Base-by-base conservation (phyloP, 2,797 vertebrate species). In the Hypotaenidia philippensis region DNA sequence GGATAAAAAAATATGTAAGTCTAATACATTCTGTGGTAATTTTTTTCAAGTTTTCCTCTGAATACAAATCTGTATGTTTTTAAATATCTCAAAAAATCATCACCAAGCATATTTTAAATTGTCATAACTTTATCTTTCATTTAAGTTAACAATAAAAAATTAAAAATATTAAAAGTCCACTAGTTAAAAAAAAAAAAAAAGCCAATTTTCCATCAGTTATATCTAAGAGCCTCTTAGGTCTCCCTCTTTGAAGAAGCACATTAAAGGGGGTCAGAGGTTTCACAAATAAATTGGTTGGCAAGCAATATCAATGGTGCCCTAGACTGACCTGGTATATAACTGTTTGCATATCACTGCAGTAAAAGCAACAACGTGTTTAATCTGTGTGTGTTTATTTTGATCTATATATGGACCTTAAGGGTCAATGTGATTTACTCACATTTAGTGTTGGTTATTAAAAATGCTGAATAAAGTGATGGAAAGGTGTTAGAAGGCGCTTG, bases 391-490 rank as follows among this genome's bases (percentile, higher is more conserved):
- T 96, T 96, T 98, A 96, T 97, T 97, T 97, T 97, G 88, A 96
- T 91, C 93, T 95, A 89, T 96, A 90, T 74, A 77, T 61, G 71
- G 96, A 97, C 96, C 91, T 97, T 83, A 93, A 85, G 92, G 97
- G 97, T 98, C 97, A 98, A 97, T 89, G 87, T 25, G 96, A 98
- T 98, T 98, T 98, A 98, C 96, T 97, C 95, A 96, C 93, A 96
- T 94, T 95, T 92, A 95, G 84, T 92, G 89, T 79, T 94, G 80
- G 94, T 97, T 98, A 97, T 97, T 98, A 97, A 98, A 97, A 97
- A 92, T 96, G 80, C 94, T 94, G 94, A 97, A 97, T 94, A 97
- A 95, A 93, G 91, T 97, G 96, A 97, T 96, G 93, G 94, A 96
- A 97, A 98, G 88, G 78, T 96, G 93, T 96, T 97, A 94, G 89